Evolutionary conservation across 2,797 vertebrate genomes (phyloP), one percentile per base, ranked within the genome.

Genomic region (Pangasius larnaudii): DNA sequence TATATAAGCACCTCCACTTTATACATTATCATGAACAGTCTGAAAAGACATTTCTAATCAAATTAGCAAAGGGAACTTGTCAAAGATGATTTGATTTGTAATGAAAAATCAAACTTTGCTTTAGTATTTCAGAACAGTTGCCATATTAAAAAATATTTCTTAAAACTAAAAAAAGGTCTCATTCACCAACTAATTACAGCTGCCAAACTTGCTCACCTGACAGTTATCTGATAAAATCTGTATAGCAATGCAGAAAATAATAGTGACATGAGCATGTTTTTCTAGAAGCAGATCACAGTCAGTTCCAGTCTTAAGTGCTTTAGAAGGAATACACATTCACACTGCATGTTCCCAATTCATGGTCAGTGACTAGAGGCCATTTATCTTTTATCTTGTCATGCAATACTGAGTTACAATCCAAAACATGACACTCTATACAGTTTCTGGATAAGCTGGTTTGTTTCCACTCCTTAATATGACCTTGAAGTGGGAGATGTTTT

Each of bases 241-340:
- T 61, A 75, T 39, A n/a, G 42, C 22, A 27, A 61, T 53, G 69
- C 16, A 42, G 36, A 65, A 84, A 63, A 88, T n/a, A 85, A 84
- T 30, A 19, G 36, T 61, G 63, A 22, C 22, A 51, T 16, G 30
- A 33, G 18, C n/a, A 16, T 49, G n/a, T 10, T 30, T 10, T n/a
- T 69, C 58, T 87, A 71, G 77, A 75, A 69, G 46, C 8, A 56
- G 69, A 53, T 39, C 19, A 85, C 71, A 85, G 87, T 88, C 79
- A 80, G 59, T 85, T 88, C 59, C 75, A 88, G 80, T 84, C 83
- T 18, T 65, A 85, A 86, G 87, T 90, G 91, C 91, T 89, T 85
- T 58, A 86, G n/a, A 84, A 61, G 61, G 39, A 90, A 63, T 84
- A 74, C 90, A 71, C 9, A n/a, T 33, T 85, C 53, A 74, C 56